Conservation (phyloP, 1,140 invertebrate species). For the Hyphantria cunea region DNA sequence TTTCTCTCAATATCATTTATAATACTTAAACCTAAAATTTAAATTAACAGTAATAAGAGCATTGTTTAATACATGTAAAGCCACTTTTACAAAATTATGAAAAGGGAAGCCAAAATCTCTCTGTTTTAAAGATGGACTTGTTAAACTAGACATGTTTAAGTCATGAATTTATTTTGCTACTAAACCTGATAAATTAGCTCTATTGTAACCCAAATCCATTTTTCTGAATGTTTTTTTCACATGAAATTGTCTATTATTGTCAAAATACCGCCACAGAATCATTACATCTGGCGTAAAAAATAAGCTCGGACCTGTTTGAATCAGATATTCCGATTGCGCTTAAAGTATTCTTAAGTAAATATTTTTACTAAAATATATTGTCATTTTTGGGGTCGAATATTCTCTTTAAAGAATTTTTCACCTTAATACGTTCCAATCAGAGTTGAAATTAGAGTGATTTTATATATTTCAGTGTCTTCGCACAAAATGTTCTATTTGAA, state of each 20-base stretch:
- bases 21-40: no score
- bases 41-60: no score
- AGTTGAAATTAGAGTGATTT: not conserved
- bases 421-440: not conserved
- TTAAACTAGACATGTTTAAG: no score
- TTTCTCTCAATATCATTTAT: no score
- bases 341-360: slow-evolving; percentile 22
- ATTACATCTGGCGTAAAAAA: not conserved
- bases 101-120: no score
- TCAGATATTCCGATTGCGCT: slow-evolving; percentile 24
- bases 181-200: no score
- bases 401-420: not conserved
- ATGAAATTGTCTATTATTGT: not conserved
- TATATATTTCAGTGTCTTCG: not conserved
- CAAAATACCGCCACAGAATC: not conserved
- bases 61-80: no score
- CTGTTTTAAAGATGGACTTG: no score
- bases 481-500: slow-evolving; percentile 13
- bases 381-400: slow-evolving; percentile 6
- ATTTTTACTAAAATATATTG: slow-evolving; percentile 15
- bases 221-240: no score
- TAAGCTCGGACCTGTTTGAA: slow-evolving; percentile 3
- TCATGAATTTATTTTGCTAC: no score
- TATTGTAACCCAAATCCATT: no score
- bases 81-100: no score